Conservation (phyloP, 2,888 invertebrate genomes). For the Polydrusus tereticollis region DNA sequence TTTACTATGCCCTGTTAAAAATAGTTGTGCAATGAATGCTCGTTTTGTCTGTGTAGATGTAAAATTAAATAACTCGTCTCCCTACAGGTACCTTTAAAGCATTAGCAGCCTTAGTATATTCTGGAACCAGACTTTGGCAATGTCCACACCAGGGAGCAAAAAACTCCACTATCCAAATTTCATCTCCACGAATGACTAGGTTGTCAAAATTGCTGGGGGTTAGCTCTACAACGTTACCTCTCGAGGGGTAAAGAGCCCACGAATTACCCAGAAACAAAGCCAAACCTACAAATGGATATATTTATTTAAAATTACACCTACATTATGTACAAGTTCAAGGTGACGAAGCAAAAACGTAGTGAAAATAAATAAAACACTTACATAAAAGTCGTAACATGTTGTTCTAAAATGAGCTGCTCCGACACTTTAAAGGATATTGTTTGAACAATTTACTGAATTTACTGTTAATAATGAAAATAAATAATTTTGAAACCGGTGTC, state of each 20-base stretch:
- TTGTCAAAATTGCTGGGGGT: constrained; percentile 90
- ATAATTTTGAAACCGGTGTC: constrained; percentile 14
- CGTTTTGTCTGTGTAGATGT: not conserved
- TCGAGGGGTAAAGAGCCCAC: constrained; percentile 75
- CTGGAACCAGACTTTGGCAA: constrained; percentile 90
- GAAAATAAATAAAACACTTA: not conserved
- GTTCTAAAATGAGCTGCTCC: constrained; percentile 8
- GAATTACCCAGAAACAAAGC: constrained; percentile 60
- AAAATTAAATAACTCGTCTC: too few species aligned
- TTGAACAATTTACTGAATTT: not conserved
- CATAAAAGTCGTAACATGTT: constrained; percentile 29
- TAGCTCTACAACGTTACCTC: constrained; percentile 86
- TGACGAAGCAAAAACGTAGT: constrained; percentile 10
- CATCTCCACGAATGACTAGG: constrained; percentile 85
- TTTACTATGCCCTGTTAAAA: constrained; percentile 84
- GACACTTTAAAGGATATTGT: not conserved
- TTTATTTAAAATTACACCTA: constrained; percentile 15
- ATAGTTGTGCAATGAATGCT: not conserved
- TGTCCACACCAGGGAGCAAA: constrained; percentile 98
- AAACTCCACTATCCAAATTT: constrained; percentile 96
- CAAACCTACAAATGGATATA: constrained; percentile 52
- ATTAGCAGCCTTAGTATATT: constrained; percentile 93
- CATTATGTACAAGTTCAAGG: not conserved
- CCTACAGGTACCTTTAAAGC: constrained; percentile 82
- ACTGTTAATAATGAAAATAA: not conserved